Base-by-base conservation (phyloP, 1,140 invertebrate genomes). In the Lucilia cuprina region DNA sequence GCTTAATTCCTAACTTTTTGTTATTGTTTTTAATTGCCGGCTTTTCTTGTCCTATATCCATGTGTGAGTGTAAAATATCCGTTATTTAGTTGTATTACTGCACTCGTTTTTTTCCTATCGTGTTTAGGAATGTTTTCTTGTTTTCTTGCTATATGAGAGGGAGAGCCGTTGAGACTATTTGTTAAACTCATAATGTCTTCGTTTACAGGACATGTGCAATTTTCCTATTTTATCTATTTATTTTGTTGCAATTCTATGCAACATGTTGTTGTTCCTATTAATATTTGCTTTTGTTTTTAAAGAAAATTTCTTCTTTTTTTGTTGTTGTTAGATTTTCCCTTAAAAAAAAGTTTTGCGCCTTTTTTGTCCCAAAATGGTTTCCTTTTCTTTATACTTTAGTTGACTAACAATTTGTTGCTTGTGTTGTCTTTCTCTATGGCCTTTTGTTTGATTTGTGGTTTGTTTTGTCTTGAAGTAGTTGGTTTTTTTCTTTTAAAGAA, bases 251-350 rank as follows among this genome's bases (percentile, higher is more conserved):
- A 25, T 21, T 14, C 2, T 49, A 80, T 80, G 77, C 77, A 80
- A 80, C 77, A 80, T 80, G 77, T 80, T 80, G 41, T 80, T 80
- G 77, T 49, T n/a, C n/a, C n/a, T n/a, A n/a, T n/a, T n/a, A n/a
- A n/a, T n/a, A n/a, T n/a, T n/a, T n/a, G n/a, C n/a, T n/a, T n/a
- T n/a, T n/a, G n/a, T n/a, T n/a, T n/a, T n/a, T n/a, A n/a, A n/a
- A 17, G n/a, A n/a, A 77, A 19, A 21, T 70, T 70, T 21, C 21
- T 9, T 25, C 19, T 19, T n/a, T 70, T 70, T 70, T 70, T 70
- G n/a, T 12, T 21, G 25, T 8, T 25, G 1, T 14, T 41, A 77
- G 25, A 41, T 77, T 77, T 77, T 35, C 74, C 74, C 74, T 35
- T 17, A 41, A 78, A 47, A 49, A 47, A 49, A 49, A 3, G 1